Percentiles rank a stretch among this genome's conserved stretches.
Evolutionary conservation across 2,888 invertebrate genomes (phyloP).

Genomic region (Fabriciana adippe): DNA sequence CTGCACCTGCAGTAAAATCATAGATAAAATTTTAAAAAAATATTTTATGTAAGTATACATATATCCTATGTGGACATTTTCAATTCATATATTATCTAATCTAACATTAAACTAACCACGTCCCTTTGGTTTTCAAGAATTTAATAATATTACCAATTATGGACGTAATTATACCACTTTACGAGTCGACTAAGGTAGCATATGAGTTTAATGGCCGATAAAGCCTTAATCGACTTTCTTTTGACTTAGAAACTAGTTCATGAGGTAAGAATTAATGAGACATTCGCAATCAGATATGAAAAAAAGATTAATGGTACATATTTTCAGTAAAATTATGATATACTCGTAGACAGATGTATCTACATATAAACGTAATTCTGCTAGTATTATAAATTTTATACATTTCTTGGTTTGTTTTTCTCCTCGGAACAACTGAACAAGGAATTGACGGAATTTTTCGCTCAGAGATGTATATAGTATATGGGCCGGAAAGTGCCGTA

Average conservation of each 20-base stretch:
- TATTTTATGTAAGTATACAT: too few species aligned
- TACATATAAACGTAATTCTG: too few species aligned
- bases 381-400: neutral
- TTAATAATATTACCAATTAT: neutral
- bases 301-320: neutral
- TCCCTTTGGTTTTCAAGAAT: too few species aligned
- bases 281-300: slow-evolving; percentile 45
- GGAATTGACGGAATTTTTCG: slow-evolving; percentile 5
- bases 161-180: neutral
- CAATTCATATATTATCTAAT: too few species aligned
- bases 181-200: slow-evolving; percentile 21
- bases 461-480: neutral
- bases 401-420: too few species aligned
- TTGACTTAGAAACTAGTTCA: slow-evolving; percentile 58
- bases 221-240: slow-evolving; percentile 71
- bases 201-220: slow-evolving; percentile 70
- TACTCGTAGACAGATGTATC: too few species aligned
- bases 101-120: too few species aligned
- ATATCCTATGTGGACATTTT: too few species aligned
- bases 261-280: slow-evolving; percentile 63
- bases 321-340: neutral
- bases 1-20: too few species aligned
- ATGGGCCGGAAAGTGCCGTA: too few species aligned
- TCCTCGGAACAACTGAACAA: slow-evolving; percentile 2
- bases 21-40: too few species aligned